A percentile compares a stretch with the other conserved stretches of the same genome.
Evolutionary conservation across 2,888 invertebrate species (phyloP).

Genomic region (Ichneumoninae sp.): DNA sequence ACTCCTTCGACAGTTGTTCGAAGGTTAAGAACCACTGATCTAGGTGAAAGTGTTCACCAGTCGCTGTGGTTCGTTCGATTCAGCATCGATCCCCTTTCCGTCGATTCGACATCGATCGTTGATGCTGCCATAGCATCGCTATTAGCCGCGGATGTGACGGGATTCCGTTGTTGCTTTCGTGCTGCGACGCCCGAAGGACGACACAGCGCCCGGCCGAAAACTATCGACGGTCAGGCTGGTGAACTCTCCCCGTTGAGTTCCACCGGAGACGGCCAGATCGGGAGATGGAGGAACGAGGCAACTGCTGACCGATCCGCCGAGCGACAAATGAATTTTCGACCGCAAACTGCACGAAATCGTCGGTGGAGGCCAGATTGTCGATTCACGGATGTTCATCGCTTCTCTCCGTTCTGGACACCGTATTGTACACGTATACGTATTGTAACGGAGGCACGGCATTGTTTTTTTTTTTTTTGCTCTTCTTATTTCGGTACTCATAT

Average conservation of each 20-base stretch:
- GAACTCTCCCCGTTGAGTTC: conserved; percentile 16
- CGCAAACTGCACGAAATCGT: conserved; percentile 81
- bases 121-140: not conserved
- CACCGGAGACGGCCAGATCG: conserved; percentile 11
- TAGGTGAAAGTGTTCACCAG: not conserved
- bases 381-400: conserved; percentile 67
- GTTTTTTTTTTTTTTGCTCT: not conserved
- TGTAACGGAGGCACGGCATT: conserved; percentile 2
- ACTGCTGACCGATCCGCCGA: conserved; percentile 71
- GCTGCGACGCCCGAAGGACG: not conserved
- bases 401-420: conserved; percentile 22
- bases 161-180: not conserved
- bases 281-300: conserved; percentile 28
- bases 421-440: conserved; percentile 2
- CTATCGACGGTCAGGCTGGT: conserved; percentile 36
- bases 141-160: not conserved
- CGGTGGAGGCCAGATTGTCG: conserved; percentile 78
- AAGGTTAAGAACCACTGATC: no score
- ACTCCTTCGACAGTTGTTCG: not conserved
- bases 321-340: conserved; percentile 81
- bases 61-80: not conserved
- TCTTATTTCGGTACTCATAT: not conserved
- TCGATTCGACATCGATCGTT: not conserved
- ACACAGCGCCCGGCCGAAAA: conserved; percentile 8
- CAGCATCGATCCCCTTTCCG: no score